Evolutionary conservation across 2,113 vertebrate species (phyloP), one percentile per base, ranked within the genome.

Genomic region (Cyprinus carpio): DNA sequence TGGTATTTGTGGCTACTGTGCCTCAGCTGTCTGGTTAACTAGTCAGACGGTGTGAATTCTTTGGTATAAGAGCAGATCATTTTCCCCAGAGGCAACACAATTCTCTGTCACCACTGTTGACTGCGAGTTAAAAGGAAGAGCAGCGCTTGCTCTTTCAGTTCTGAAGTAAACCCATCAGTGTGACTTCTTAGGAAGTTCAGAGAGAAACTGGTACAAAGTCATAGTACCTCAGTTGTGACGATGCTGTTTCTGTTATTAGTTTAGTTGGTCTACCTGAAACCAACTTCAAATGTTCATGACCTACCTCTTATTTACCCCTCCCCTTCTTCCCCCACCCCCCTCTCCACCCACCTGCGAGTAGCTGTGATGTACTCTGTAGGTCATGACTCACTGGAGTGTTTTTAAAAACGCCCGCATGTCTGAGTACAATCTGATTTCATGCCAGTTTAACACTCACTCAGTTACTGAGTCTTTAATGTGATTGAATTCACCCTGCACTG

Each of bases 321-420:
- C 46, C 15, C 67, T 34, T 67, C 71, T 29, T 69, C 49, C 69
- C 43, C 10, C 15, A 18, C 43, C 72, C 23, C 49, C 54, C 18
- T 31, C 16, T 40, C 18, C 25, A 0, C 74, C 46, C 43, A 29
- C 40, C 46, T 0, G 1, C 12, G 49, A 11, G 40, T 31, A 40
- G 76, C 37, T 31, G 31, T 20, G 11, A 86, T 67, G 74, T 1
- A 37, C 58, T 31, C 6, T 46, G 54, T 3, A 3, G 27, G 13
- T 49, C 77, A 87, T 90, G 87, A 88, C 77, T 90, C 87, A 87
- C 10, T 29, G 81, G 89, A 88, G 81, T 87, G 62, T 90, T 90
- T 56, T 75, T 78, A 49, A 87, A 88, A 86, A 88, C 83, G 88
- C 87, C 82, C 27, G 3, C 31, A 37, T 54, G 64, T 82, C 46